Conservation (phyloP, 2,797 vertebrate genomes). For the Cercopithecus hamlyni region DNA sequence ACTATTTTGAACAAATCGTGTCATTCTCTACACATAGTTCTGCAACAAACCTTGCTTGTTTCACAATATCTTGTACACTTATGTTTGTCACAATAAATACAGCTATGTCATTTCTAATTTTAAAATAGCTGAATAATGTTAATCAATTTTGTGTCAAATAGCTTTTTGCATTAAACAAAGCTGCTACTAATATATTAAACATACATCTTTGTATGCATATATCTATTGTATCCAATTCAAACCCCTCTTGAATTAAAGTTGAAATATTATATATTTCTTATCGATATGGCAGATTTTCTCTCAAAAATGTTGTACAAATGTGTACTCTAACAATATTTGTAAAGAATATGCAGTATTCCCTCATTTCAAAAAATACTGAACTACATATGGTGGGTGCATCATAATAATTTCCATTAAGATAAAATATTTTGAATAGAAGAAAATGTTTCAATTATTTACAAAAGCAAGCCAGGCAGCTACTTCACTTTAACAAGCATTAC, state of each 20-base stretch:
- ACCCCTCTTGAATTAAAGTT: not conserved
- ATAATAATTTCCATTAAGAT: constrained; percentile 35
- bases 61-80: not conserved
- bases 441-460: constrained; percentile 39
- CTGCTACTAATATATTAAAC: not conserved
- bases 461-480: not conserved
- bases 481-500: not conserved
- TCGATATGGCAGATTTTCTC: not conserved
- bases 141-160: not conserved
- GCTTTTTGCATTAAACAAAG: not conserved
- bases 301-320: not conserved
- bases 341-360: constrained; percentile 5
- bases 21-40: not conserved
- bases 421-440: constrained; percentile 48
- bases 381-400: not conserved
- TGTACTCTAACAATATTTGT: not conserved
- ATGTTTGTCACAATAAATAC: not conserved
- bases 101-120: not conserved
- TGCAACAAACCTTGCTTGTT: not conserved
- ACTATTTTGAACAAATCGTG: not conserved
- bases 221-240: not conserved
- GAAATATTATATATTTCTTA: not conserved
- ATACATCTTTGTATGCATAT: not conserved
- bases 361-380: constrained; percentile 40
- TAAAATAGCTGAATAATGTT: not conserved